A percentile compares a stretch with the other conserved stretches of the same genome.
These are phyloP conservation scores for Ictidomys tridecemlineatus DNA, from an alignment of 2,113 vertebrate species.

Conservation along the genomic window DNA sequence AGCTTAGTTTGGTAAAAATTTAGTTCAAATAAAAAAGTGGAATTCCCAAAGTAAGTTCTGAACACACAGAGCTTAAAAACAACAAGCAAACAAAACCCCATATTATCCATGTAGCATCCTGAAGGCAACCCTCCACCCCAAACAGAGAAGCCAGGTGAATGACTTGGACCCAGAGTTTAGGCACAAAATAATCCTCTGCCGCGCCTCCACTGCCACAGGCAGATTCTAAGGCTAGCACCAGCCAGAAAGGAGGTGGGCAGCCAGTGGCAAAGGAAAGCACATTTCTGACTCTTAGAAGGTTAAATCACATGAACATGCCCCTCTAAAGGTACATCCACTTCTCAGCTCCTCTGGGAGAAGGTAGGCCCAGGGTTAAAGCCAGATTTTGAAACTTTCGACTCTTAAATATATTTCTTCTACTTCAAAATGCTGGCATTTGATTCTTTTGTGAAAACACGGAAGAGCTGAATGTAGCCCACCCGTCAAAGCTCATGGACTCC, in stretches of 20 bases:
- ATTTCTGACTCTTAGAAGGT: no score
- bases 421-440: not conserved
- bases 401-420: not conserved
- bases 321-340: not conserved
- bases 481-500: rapidly evolving
- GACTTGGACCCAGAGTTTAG: not conserved
- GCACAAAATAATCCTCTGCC: no score
- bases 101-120: not conserved
- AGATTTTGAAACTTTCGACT: not conserved
- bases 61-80: not conserved
- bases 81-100: no score
- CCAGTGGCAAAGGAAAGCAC: rapidly evolving
- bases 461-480: not conserved
- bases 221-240: not conserved
- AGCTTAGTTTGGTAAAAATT: not conserved
- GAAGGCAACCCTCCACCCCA: not conserved
- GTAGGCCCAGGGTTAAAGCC: not conserved
- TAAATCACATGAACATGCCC: not conserved
- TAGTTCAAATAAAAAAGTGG: not conserved
- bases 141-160: rapidly evolving
- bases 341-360: not conserved
- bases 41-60: not conserved
- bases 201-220: not conserved
- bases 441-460: not conserved
- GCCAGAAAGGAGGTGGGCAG: not conserved